Evolutionary conservation across 2,113 vertebrate species (phyloP), one percentile per base, ranked within the genome.

Genomic region (Arenaria interpres): DNA sequence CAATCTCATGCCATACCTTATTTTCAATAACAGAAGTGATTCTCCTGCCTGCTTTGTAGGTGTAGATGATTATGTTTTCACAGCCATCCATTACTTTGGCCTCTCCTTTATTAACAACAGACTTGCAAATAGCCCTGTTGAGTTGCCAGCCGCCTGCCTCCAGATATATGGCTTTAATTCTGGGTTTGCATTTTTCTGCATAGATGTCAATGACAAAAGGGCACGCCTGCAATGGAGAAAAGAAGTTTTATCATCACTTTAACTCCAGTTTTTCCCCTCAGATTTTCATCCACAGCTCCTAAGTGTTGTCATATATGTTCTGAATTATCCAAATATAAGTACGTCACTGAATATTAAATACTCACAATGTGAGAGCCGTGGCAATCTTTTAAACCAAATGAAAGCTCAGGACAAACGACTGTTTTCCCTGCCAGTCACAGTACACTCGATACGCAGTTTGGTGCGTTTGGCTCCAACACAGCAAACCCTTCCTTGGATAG

Each of bases 1-100:
- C 32, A 28, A 22, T 10, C 35, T 27, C 14, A 54, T 20, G 76
- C 35, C 53, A 54, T 98, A 99, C 99, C 99, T 99, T 99, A 67
- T 99, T 99, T 95, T 98, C 98, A 90, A 99, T 98, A 73, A 99
- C 98, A 45, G 99, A 98, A 15, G 98, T 99, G 96, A 99, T 98
- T 84, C 99, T 98, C 88, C 96, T 98, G 72, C 99, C 98, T 22
- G 84, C 96, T 73, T 67, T 98, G 75, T 97, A 98, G 33, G 98
- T 99, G 90, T 99, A 93, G 88, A 99, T 30, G 18, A 98, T 94
- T 71, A 99, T 74, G 51, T 97, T 97, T 79, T 98, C 99, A 43
- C 97, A 98, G 64, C 98, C 98, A 50, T 98, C 97, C 93, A 99
- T 97, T 19, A 93, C 88, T 96, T 97, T 98, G 79, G 98, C 98